Evolutionary conservation across 2,888 invertebrate species (phyloP).

Genomic region (Physocephala rufipes): DNA sequence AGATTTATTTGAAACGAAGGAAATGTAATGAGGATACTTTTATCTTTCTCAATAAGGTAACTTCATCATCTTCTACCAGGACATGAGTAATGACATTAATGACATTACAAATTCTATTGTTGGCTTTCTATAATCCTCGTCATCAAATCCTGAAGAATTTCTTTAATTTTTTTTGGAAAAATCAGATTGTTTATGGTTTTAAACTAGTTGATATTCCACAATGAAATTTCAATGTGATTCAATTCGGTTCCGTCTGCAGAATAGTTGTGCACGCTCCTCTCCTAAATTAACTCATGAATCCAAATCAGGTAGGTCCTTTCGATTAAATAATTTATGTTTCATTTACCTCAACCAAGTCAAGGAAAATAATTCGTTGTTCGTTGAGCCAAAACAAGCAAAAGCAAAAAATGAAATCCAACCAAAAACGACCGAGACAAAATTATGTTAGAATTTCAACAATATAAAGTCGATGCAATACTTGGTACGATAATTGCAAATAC

Average conservation of each 20-base stretch:
- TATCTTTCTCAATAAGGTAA: too few species aligned
- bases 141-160: too few species aligned
- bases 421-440: background rate
- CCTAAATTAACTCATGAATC: slow-evolving; percentile 3
- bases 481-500: slow-evolving; percentile 32
- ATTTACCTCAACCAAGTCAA: background rate
- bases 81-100: too few species aligned
- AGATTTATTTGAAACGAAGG: too few species aligned
- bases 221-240: background rate
- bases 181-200: background rate
- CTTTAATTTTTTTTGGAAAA: background rate
- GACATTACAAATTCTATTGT: too few species aligned
- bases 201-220: too few species aligned
- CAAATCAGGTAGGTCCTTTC: too few species aligned
- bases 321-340: background rate
- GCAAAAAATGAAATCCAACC: background rate
- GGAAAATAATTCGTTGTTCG: background rate
- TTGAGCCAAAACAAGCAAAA: background rate
- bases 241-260: background rate
- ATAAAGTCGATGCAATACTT: slow-evolving; percentile 20
- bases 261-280: slow-evolving; percentile 2
- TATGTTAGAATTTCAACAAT: background rate
- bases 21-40: too few species aligned
- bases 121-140: too few species aligned
- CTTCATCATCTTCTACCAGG: too few species aligned